phyloP scores from a whole-genome alignment of 2,113 vertebrate species.

The Pteronura brasiliensis region DNA sequence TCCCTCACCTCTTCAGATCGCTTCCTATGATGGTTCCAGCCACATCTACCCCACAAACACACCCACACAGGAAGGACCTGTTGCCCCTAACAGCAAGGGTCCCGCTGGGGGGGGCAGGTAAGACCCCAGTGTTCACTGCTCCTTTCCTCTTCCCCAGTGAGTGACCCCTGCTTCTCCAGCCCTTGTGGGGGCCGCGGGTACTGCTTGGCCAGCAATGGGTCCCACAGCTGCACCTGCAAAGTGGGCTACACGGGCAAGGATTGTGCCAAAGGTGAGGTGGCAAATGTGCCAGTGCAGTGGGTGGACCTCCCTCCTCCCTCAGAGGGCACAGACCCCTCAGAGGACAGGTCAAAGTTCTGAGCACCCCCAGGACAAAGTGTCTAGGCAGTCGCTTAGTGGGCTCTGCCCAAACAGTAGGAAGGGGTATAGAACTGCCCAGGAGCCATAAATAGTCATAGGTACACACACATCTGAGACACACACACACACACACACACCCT shows the following conservation, averaged over 20 bases:
- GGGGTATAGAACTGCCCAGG: rapidly evolving
- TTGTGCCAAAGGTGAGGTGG: slow-evolving; percentile 89
- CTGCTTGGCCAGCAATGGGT: slow-evolving; percentile 91
- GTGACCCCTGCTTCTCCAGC: slow-evolving; percentile 93
- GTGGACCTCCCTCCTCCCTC: too few relatives aligned
- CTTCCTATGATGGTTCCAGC: not conserved
- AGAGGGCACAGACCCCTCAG: not conserved
- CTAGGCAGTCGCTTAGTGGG: not conserved
- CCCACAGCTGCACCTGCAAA: slow-evolving; percentile 95
- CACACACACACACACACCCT: not conserved
- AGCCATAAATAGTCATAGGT: not conserved
- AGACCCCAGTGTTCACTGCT: slow-evolving; percentile 11
- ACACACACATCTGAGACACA: not conserved
- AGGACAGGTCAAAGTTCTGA: not conserved
- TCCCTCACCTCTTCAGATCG: too few relatives aligned
- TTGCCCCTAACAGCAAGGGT: not conserved
- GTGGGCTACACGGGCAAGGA: slow-evolving; percentile 95
- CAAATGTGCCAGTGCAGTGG: not conserved
- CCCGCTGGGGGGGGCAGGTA: rapidly evolving
- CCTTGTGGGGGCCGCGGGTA: slow-evolving; percentile 94
- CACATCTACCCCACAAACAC: not conserved
- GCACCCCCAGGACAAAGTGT: rapidly evolving
- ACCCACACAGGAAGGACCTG: not conserved
- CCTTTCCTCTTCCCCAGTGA: slow-evolving; percentile 83
- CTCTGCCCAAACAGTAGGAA: not conserved